Base-by-base conservation (phyloP, 2,797 vertebrate genomes). In the Telmatherina bonti region DNA sequence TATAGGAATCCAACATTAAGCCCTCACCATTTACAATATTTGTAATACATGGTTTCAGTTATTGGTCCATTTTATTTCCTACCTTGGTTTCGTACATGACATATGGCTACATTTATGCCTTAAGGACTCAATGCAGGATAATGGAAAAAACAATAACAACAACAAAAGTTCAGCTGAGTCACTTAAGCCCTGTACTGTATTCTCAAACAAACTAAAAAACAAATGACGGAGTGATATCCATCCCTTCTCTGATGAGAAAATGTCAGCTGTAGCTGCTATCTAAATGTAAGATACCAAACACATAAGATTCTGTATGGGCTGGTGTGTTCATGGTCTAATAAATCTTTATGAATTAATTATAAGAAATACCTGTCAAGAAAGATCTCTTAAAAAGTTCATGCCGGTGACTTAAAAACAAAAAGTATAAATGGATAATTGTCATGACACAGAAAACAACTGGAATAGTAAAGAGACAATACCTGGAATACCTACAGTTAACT, bases 401-500 rank as follows among this genome's bases (percentile, higher is more conserved):
- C 26, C 3, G 59, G 10, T 29, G 16, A 13, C 22, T 45, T 3
- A 30, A 26, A 43, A 8, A 29, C 4, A 27, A 36, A 31, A 27
- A 56, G 26, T n/a, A 49, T 0, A 49, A n/a, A 58, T 15, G 15
- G 38, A 55, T 51, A 27, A 33, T 2, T 36, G 30, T 45, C 29
- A 59, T 66, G 52, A 58, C 38, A 41, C 20, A 20, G 43, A 45
- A 45, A 45, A 45, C 47, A 74, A 65, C 18, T 81, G 51, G 80
- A 45, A 35, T 58, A 13, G 57, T n/a, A 83, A 83, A 78, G 68
- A 62, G 84, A 87, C 79, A 86, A 90, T 89, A 93, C 85, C 90
- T 91, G 79, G 24, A 85, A 88, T 97, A 99, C 98, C 96, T 96
- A 98, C 98, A 99, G 94, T 97, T 94, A 95, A 98, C 97, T 97